phyloP scores from a whole-genome alignment of 1,140 invertebrate species.

The Leucophenga varia region DNA sequence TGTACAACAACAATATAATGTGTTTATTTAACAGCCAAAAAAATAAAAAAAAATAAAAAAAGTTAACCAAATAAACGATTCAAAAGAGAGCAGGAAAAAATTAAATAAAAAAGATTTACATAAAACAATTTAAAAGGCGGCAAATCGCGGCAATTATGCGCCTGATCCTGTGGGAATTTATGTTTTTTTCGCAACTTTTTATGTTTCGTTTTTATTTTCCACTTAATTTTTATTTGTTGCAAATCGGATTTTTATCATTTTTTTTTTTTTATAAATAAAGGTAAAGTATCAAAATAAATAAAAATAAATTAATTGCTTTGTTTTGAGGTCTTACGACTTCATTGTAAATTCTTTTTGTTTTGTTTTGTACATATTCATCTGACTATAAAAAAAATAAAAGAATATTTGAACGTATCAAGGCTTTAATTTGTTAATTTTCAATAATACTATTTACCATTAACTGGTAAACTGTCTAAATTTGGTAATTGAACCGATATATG shows the following conservation, averaged over 20 bases:
- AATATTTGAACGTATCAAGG: no score
- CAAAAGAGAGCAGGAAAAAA: not conserved
- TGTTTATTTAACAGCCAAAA: constrained; percentile 41
- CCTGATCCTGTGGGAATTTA: constrained; percentile 23
- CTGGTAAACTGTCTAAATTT: no score
- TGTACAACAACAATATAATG: constrained; percentile 45
- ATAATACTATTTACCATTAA: no score
- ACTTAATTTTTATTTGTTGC: not conserved
- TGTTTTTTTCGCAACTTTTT: constrained; percentile 2
- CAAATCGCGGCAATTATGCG: constrained; percentile 47
- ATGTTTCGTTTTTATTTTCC: not conserved
- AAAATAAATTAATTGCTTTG: constrained; percentile 30
- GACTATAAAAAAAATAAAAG: no score
- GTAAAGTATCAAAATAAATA: constrained; percentile 5
- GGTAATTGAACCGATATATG: no score
- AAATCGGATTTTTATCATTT: not conserved
- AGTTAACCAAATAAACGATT: constrained; percentile 14
- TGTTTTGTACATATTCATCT: no score
- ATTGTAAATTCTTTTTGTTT: no score
- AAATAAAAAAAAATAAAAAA: constrained; percentile 1
- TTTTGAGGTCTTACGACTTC: constrained; percentile 22
- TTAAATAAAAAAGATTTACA: no score
- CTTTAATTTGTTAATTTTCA: no score
- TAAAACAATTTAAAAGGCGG: constrained; percentile 40
- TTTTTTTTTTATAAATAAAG: constrained; percentile 12